Evolutionary conservation across 2,113 vertebrate genomes (phyloP).

Genomic region (Struthio camelus): DNA sequence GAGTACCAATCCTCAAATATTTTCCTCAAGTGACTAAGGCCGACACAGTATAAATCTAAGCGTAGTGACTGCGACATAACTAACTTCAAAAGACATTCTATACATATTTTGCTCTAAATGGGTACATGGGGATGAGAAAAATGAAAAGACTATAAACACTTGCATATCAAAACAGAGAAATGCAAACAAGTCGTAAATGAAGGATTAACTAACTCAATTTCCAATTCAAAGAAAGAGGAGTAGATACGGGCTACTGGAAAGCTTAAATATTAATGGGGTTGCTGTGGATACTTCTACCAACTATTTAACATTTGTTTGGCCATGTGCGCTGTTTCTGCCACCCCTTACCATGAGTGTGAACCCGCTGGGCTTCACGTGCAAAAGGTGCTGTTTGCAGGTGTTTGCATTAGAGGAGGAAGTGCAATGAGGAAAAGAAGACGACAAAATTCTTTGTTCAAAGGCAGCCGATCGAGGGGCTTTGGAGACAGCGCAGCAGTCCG

Average conservation of each 20-base stretch:
- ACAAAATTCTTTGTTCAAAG: background rate
- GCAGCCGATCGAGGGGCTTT: background rate
- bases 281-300: slow-evolving; percentile 37
- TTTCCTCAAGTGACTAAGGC: background rate
- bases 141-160: background rate
- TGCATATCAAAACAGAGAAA: slow-evolving; percentile 26
- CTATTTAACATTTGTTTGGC: slow-evolving; percentile 47
- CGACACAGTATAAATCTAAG: background rate
- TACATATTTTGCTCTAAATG: background rate
- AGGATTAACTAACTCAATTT: slow-evolving; percentile 55
- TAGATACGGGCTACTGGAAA: slow-evolving; percentile 39
- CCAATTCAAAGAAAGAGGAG: slow-evolving; percentile 62
- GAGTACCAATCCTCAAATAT: background rate
- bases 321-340: slow-evolving; percentile 31
- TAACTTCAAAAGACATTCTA: background rate
- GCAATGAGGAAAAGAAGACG: background rate
- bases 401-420: background rate
- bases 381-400: background rate
- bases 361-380: background rate
- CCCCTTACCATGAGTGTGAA: background rate
- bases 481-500: background rate
- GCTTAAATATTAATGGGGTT: slow-evolving; percentile 51
- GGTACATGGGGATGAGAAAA: background rate
- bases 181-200: slow-evolving; percentile 56
- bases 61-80: background rate